These are phyloP conservation scores for Listronotus bonariensis DNA, from an alignment of 1,140 invertebrate genomes.

Conservation along the genomic window DNA sequence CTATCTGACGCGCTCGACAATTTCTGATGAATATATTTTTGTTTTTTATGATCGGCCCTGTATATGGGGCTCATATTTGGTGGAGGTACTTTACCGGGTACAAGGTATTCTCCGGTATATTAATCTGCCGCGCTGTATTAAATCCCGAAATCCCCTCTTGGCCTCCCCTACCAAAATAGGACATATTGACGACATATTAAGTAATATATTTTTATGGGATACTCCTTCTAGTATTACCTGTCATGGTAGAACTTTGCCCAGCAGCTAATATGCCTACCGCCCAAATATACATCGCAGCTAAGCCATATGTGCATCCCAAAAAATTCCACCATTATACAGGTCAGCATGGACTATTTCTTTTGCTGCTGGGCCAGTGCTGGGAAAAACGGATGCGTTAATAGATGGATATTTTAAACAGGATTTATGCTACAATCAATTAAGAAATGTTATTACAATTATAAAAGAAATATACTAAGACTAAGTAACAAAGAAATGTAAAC, in stretches of 20 bases:
- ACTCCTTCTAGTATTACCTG: slow-evolving; percentile 56
- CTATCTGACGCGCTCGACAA: no score
- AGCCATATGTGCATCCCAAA: slow-evolving; percentile 85
- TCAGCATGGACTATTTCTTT: slow-evolving; percentile 71
- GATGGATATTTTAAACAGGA: slow-evolving; percentile 41
- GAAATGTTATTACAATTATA: neutral
- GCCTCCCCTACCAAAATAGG: no score
- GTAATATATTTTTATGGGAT: no score
- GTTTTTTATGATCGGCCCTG: no score
- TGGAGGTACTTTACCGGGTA: no score
- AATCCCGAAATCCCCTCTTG: no score
- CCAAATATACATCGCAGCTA: slow-evolving; percentile 87
- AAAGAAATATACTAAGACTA: neutral
- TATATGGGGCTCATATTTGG: no score
- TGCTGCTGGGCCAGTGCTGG: slow-evolving; percentile 56
- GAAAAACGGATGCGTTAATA: slow-evolving; percentile 44
- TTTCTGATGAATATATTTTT: no score
- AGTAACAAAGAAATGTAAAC: neutral
- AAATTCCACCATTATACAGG: slow-evolving; percentile 84
- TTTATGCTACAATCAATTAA: slow-evolving; percentile 21
- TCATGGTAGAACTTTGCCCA: slow-evolving; percentile 93
- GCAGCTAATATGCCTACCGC: slow-evolving; percentile 88
- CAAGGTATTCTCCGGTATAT: no score
- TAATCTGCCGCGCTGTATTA: no score
- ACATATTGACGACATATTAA: no score